Base-by-base conservation (phyloP, 2,113 vertebrate species). In the Malurus melanocephalus region DNA sequence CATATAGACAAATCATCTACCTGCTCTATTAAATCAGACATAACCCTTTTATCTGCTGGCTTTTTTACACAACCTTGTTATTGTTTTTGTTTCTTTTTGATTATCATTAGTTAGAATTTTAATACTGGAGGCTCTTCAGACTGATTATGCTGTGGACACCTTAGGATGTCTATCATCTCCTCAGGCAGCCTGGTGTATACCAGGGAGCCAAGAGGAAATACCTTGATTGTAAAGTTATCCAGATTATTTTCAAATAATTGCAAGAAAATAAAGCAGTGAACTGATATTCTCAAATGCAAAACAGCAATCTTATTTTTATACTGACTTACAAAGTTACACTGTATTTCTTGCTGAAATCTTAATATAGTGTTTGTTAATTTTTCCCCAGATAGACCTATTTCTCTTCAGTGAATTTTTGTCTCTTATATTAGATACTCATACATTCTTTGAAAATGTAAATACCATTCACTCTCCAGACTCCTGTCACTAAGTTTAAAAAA, bases 171-270 rank as follows among this genome's bases (percentile, higher is more conserved):
- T 95, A 95, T 95, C 95, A 94, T 96, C 98, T 96, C 97, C 96
- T 98, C 97, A 97, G 97, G 97, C 90, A 97, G 96, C 94, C 97
- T 97, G 89, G 93, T 95, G 93, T 97, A 92, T 97, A 97, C 96
- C 95, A 95, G 96, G 97, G 97, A 97, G 97, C 95, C 88, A 96
- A 96, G 97, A 97, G 97, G 97, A 97, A 98, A 97, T 97, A 97
- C 94, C 96, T 98, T 97, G 97, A 98, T 97, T 98, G 96, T 98
- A 97, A 97, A 97, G 97, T 97, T 97, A 97, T 93, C 96, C 92
- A 97, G 95, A 94, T 97, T 98, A 97, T 97, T 97, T 98, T 97
- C 95, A 97, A 98, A 97, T 97, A 97, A 98, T 98, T 98, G 90
- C 96, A 96, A 97, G 96, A 97, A 97, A 98, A 97, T 96, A 97